Conservation (phyloP, 2,797 vertebrate genomes). For the Chloroceryle inda region DNA sequence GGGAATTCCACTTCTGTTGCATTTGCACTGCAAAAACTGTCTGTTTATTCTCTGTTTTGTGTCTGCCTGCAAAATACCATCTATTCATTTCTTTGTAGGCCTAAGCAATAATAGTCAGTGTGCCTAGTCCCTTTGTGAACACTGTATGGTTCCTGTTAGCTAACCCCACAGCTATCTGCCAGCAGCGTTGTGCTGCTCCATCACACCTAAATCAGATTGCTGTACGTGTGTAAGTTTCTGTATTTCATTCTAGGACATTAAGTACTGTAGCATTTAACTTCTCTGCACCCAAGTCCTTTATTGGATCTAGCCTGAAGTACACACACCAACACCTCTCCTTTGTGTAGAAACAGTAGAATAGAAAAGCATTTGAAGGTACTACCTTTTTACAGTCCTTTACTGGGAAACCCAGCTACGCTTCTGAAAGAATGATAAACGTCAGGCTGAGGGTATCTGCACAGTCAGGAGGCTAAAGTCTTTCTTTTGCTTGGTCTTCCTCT, state of each 20-base stretch:
- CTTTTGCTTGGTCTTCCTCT: neutral
- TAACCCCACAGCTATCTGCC: neutral
- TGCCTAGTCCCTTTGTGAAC: neutral
- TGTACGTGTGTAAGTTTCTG: neutral
- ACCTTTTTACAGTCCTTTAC: neutral
- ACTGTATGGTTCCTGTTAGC: neutral
- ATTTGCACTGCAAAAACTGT: neutral
- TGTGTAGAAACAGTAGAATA: neutral
- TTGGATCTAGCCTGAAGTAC: conserved; percentile 1
- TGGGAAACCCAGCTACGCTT: neutral
- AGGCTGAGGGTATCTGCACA: conserved; percentile 19
- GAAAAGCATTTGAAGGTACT: conserved; percentile 51
- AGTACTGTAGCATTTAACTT: conserved; percentile 28
- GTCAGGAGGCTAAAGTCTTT: conserved; percentile 23
- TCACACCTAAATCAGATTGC: neutral
- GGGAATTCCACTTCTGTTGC: neutral
- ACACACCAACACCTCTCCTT: conserved; percentile 10
- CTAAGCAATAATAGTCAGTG: neutral
- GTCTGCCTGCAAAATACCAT: neutral
- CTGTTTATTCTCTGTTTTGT: neutral
- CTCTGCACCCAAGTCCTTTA: neutral
- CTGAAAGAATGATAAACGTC: conserved; percentile 9
- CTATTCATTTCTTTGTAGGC: neutral
- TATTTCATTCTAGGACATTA: conserved; percentile 4
- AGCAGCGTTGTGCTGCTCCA: neutral